Percentiles rank a stretch among this genome's conserved stretches.
phyloP scores from a whole-genome alignment of 2,888 invertebrate genomes.

The Actias luna region DNA sequence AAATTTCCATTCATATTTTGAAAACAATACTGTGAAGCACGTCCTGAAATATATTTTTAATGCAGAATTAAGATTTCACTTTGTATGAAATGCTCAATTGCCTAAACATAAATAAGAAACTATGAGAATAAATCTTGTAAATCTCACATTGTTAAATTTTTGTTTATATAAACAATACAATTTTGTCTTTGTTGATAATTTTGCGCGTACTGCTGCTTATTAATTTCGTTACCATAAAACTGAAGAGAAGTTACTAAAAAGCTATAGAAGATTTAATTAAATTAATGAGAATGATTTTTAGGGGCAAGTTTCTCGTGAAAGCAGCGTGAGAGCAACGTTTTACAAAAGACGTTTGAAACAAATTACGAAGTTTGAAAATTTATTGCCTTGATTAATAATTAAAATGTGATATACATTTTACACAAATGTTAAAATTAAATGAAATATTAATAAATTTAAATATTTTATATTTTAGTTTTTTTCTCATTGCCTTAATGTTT shows the following conservation, averaged over 20 bases:
- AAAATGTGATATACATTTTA: constrained; percentile 2
- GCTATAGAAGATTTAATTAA: constrained; percentile 13
- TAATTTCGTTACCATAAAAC: background rate
- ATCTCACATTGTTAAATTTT: no score
- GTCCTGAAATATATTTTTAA: background rate
- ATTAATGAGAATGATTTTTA: constrained; percentile 20
- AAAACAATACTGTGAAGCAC: constrained; percentile 44
- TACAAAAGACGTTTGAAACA: constrained; percentile 8
- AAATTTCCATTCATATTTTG: constrained; percentile 67
- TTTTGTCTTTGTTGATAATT: no score
- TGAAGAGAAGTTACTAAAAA: background rate
- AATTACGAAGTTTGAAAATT: constrained; percentile 12
- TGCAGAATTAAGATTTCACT: background rate
- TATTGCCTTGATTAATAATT: constrained; percentile 1
- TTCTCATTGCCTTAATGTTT: no score
- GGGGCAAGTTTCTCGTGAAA: constrained; percentile 4
- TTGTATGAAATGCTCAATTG: background rate
- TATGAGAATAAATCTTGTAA: no score
- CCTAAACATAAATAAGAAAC: background rate
- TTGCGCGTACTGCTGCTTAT: background rate
- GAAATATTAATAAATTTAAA: background rate
- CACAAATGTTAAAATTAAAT: background rate
- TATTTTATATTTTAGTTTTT: background rate
- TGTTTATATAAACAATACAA: no score
- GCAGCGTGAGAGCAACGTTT: background rate